Evolutionary conservation across 2,113 vertebrate species (phyloP).

Genomic region (Fulmarus glacialis): DNA sequence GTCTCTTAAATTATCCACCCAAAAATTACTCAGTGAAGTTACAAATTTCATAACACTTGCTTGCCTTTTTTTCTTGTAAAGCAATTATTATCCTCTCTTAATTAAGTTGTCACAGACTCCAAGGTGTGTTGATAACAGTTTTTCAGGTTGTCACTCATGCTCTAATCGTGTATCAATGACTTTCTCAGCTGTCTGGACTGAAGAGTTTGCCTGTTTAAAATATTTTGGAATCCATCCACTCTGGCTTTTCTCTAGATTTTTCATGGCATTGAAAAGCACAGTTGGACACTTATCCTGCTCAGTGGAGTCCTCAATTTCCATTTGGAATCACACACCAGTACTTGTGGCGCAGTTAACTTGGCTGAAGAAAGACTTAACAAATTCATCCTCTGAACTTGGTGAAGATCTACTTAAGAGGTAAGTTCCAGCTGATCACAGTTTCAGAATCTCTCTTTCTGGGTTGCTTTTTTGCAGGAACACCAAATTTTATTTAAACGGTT

Average conservation of each 20-base stretch:
- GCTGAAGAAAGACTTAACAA: neutral
- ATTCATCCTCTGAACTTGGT: neutral
- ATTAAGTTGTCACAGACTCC: neutral
- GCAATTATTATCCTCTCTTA: neutral
- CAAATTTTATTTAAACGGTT: neutral
- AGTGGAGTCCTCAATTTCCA: neutral
- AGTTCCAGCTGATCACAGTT: neutral
- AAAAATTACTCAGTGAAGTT: neutral
- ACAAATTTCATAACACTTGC: neutral
- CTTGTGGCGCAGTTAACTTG: neutral
- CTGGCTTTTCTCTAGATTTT: slow-evolving; percentile 21
- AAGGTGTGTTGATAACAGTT: neutral
- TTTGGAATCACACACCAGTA: neutral
- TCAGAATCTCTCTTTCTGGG: neutral
- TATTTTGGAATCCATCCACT: neutral
- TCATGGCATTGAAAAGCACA: neutral
- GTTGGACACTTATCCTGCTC: neutral
- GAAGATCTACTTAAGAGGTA: neutral
- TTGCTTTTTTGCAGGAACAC: neutral
- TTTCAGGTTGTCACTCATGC: neutral
- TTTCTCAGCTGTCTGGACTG: slow-evolving; percentile 11
- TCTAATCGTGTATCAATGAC: neutral
- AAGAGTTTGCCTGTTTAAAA: slow-evolving; percentile 2
- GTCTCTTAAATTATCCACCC: neutral
- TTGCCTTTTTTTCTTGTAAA: neutral